Base-by-base conservation (phyloP, 2,113 vertebrate genomes). In the Narcine bancroftii region DNA sequence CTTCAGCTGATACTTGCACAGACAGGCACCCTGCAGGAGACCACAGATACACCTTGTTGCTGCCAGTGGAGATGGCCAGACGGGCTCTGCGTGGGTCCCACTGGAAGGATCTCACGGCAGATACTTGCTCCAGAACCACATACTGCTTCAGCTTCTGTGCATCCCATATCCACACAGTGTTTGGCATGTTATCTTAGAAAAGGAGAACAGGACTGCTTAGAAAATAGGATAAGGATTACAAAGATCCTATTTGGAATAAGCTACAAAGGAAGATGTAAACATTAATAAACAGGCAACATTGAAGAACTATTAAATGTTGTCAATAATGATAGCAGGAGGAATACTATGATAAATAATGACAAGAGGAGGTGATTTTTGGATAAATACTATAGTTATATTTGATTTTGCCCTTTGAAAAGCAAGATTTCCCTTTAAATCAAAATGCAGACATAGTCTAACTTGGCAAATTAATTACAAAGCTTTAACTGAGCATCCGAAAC, bases 141-240 rank as follows among this genome's bases (percentile, higher is more conserved):
- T 93, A 95, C 69, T 97, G 96, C 19, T 95, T 95, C 95, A 99
- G 95, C 94, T 94, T 98, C 91, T 96, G 96, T 47, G 98, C 93
- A 93, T 99, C 97, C 99, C 99, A 99, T 93, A 99, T 95, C 98
- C 99, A 99, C 29, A 99, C 93, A 0, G 95, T 95, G 0, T 94
- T 97, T 33, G 98, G 96, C 94, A 98, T 95, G 92, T 96, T 98
- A 95, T 99, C 99, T 99, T 93, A 0, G 17, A 77, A 39, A 77
- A 69, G 60, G n/a, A n/a, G n/a, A n/a, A n/a, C n/a, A n/a, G n/a
- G n/a, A n/a, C n/a, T n/a, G n/a, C n/a, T n/a, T n/a, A 71, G n/a
- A 83, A 60, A 60, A 42, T 17, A 47, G 79, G 91, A 21, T 36
- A 19, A 69, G 92, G 29, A 72, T 17, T 65, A 92, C 15, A n/a